A percentile compares a stretch with the other conserved stretches of the same genome.
These are phyloP conservation scores for Eleutherodactylus coqui DNA, from an alignment of 2,797 vertebrate genomes.

Conservation along the genomic window DNA sequence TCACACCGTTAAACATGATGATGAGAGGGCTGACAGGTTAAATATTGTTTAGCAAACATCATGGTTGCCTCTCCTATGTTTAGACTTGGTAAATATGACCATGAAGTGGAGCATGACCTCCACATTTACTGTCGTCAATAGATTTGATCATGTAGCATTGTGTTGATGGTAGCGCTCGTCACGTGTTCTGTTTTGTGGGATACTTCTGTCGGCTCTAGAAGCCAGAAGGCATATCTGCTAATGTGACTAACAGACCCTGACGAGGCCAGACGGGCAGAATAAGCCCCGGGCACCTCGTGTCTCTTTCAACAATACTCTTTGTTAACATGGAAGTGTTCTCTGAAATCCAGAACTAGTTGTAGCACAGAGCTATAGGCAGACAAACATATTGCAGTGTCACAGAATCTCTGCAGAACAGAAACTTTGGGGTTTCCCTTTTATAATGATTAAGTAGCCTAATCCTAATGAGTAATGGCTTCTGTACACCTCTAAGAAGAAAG, in stretches of 20 bases:
- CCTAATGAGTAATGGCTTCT: no score
- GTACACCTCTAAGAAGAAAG: no score
- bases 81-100: neutral
- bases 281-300: neutral
- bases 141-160: neutral
- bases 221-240: neutral
- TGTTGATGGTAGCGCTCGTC: neutral
- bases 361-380: neutral
- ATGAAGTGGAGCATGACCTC: neutral
- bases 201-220: neutral
- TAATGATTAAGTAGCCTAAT: no score
- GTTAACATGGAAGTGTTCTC: neutral
- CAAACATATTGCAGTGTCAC: neutral
- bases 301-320: neutral
- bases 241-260: slow-evolving; percentile 4
- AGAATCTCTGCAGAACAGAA: neutral
- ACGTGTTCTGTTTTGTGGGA: neutral
- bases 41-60: no score
- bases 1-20: no score
- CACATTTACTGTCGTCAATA: neutral
- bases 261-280: slow-evolving; percentile 28
- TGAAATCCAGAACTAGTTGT: neutral
- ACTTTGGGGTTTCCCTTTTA: no score
- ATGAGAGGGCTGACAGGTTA: no score
- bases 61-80: neutral